A percentile compares a stretch with the other conserved stretches of the same genome.
These are phyloP conservation scores for Agrotis puta DNA, from an alignment of 2,888 invertebrate species.

Conservation along the genomic window DNA sequence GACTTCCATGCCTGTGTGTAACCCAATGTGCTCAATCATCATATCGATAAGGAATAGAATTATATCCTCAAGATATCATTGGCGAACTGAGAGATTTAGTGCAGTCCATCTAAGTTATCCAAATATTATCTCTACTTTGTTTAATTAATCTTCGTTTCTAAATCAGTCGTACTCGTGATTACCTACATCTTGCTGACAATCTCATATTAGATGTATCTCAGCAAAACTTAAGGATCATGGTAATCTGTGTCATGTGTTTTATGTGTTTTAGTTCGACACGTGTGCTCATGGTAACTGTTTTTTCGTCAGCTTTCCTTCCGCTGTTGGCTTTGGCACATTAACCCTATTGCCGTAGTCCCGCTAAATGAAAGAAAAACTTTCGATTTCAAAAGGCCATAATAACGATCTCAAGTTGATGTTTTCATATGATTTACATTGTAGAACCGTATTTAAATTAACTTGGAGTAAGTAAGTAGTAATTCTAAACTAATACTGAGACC, in stretches of 20 bases:
- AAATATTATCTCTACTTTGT: constrained; percentile 5
- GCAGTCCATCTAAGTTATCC: constrained; percentile 1
- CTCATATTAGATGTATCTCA: background rate
- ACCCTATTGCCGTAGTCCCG: constrained; percentile 78
- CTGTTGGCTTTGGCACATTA: constrained; percentile 77
- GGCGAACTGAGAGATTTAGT: constrained; percentile 1
- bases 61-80: constrained; percentile 9
- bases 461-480: background rate
- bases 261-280: background rate
- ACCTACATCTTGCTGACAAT: background rate
- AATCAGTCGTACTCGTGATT: background rate
- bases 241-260: no score
- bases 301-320: constrained; percentile 80
- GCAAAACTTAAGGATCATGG: background rate
- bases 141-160: background rate
- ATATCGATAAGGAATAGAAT: background rate
- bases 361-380: constrained; percentile 77
- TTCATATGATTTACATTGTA: constrained; percentile 14
- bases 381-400: constrained; percentile 73
- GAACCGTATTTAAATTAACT: background rate
- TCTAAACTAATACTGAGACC: no score
- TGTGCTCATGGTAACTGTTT: constrained; percentile 65
- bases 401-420: background rate
- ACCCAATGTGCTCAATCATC: background rate
- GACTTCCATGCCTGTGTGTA: background rate